Base-by-base conservation (phyloP, 2,888 invertebrate species). In the Strigamia maritima region DNA sequence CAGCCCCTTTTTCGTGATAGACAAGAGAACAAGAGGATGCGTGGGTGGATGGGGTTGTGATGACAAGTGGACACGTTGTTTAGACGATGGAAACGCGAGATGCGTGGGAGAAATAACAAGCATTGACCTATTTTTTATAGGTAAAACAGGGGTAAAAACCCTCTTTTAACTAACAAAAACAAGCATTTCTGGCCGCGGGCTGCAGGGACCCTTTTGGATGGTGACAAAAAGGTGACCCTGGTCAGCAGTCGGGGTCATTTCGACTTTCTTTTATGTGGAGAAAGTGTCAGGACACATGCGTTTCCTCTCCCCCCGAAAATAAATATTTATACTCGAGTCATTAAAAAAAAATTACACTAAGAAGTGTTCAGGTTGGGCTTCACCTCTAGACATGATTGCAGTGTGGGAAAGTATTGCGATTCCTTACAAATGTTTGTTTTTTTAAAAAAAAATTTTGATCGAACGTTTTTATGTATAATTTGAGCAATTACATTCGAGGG, bases 221-320 rank as follows among this genome's bases (percentile, higher is more conserved):
- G 24, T 70, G 70, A 70, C 26, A 26, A 70, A 80, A 85, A 85
- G 79, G 85, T 84, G 38, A 85, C 81, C 19, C 85, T 84, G 82
- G 49, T 76, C 76, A 76, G 16, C 31, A 74, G 26, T 54, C 19
- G 54, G 54, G 54, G 54, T 22, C 54, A 19, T 54, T 54, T n/a
- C 3, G 19, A 19, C 2, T 54, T 54, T 54, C 54, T 54, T 54
- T 54, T 44, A 44, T 44, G 4, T 54, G 54, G n/a, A 54, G 44
- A 44, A 44, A 44, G 44, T 44, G 44, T 44, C 54, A 54, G 54
- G 54, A 54, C 54, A 54, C n/a, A 54, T 54, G 54, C 35, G 35
- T 35, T 35, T 49, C 49, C 10, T 14, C 19, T n/a, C 49, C 16
- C 16, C 49, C 1, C n/a, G 6, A 4, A 22, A 54, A 54, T 54